phyloP scores from a whole-genome alignment of 2,113 vertebrate species.

The Microcebus ravelobensis region DNA sequence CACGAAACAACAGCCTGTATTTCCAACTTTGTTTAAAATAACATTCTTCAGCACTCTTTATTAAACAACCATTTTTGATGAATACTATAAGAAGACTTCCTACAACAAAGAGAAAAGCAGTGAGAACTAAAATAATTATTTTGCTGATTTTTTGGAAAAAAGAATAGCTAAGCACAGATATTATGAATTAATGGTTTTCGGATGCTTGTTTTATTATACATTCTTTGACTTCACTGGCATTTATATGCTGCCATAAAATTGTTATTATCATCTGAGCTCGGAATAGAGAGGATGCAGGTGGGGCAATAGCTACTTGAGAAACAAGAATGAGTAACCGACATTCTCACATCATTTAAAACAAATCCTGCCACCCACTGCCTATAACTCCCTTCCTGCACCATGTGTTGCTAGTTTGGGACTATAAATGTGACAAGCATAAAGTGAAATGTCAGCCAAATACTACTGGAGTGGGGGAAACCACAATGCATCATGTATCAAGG shows the following conservation, averaged over 20 bases:
- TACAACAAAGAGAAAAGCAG: not conserved
- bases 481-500: not conserved
- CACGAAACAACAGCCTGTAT: not conserved
- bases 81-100: not conserved
- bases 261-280: constrained; percentile 62
- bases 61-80: not conserved
- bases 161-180: constrained; percentile 16
- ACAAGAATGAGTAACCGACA: constrained; percentile 56
- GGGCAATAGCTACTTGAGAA: constrained; percentile 27
- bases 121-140: not conserved
- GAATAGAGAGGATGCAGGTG: not conserved
- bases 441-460: constrained; percentile 76
- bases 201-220: constrained; percentile 40
- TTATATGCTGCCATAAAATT: constrained; percentile 44
- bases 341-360: constrained; percentile 73
- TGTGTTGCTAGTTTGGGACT: constrained; percentile 80
- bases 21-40: constrained; percentile 26
- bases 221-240: constrained; percentile 49
- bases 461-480: constrained; percentile 44
- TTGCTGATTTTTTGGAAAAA: not conserved
- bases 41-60: not conserved
- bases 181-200: not conserved
- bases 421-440: constrained; percentile 72
- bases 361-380: constrained; percentile 65
- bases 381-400: constrained; percentile 57